Evolutionary conservation across 2,113 vertebrate species (phyloP).

Genomic region (Tringa solitaria): DNA sequence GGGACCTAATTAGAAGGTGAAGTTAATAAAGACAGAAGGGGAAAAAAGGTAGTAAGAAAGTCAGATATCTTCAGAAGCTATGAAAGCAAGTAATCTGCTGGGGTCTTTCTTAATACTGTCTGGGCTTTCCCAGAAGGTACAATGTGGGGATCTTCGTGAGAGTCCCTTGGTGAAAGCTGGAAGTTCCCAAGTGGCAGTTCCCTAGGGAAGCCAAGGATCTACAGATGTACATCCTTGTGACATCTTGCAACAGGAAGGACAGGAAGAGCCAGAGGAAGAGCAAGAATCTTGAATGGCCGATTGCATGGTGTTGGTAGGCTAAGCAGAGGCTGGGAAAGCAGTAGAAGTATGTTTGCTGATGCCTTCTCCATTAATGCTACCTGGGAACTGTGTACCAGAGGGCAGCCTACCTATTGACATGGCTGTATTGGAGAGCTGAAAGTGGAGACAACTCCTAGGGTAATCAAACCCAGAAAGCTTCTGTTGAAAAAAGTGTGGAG

Average conservation of each 20-base stretch:
- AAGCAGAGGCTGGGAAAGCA: background rate
- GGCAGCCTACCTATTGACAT: background rate
- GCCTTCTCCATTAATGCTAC: background rate
- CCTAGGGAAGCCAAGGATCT: background rate
- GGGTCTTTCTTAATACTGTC: background rate
- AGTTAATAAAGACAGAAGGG: slow-evolving; percentile 50
- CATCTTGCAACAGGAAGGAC: background rate
- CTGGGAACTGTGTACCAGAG: background rate
- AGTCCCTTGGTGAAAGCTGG: background rate
- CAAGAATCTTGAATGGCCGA: background rate
- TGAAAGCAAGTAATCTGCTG: background rate
- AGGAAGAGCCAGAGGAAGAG: background rate
- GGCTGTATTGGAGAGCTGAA: background rate
- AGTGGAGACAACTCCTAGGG: background rate
- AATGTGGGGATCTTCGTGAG: background rate
- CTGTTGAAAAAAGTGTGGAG: background rate
- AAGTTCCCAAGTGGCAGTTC: background rate
- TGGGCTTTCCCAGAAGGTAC: background rate
- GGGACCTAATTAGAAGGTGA: slow-evolving; percentile 39
- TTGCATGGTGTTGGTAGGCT: background rate
- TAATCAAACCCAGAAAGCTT: background rate
- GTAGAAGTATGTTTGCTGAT: background rate
- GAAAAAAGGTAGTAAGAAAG: background rate
- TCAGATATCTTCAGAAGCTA: background rate
- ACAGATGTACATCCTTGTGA: background rate